phyloP scores from a whole-genome alignment of 2,888 invertebrate species.

The Strigamia maritima region DNA sequence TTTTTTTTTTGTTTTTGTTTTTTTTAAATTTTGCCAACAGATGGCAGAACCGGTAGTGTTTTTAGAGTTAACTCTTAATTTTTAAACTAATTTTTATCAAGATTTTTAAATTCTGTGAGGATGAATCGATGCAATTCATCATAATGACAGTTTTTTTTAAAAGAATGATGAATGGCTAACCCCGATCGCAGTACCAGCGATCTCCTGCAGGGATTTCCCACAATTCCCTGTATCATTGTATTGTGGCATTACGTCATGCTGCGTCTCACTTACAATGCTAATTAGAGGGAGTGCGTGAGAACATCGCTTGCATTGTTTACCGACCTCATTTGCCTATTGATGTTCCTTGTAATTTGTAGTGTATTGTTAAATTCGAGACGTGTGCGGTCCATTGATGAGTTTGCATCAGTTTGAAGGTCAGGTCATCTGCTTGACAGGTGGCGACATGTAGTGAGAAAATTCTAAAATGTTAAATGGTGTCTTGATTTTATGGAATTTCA shows the following conservation, averaged over 20 bases:
- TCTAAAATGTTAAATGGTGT: too few relatives aligned
- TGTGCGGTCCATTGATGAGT: not conserved
- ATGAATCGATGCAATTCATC: not conserved
- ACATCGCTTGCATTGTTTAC: not conserved
- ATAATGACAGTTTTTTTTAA: not conserved
- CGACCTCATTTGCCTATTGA: slow-evolving; percentile 19
- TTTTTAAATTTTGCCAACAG: too few relatives aligned
- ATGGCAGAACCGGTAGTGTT: not conserved
- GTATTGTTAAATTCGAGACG: not conserved
- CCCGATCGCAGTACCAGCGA: not conserved
- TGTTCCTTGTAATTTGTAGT: not conserved
- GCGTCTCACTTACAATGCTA: not conserved
- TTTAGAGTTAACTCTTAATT: too few relatives aligned
- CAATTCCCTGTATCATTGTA: not conserved
- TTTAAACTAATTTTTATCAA: too few relatives aligned
- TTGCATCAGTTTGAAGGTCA: not conserved
- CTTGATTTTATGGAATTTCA: too few relatives aligned
- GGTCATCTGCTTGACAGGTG: not conserved
- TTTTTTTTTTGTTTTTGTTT: too few relatives aligned
- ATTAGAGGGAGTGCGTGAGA: not conserved
- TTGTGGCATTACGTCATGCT: slow-evolving; percentile 2
- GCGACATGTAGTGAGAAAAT: not conserved
- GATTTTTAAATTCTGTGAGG: not conserved
- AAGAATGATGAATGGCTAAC: slow-evolving; percentile 2
- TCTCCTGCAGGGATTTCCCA: slow-evolving; percentile 10